Evolutionary conservation across 2,113 vertebrate genomes (phyloP).

Genomic region (Amazona vittata): DNA sequence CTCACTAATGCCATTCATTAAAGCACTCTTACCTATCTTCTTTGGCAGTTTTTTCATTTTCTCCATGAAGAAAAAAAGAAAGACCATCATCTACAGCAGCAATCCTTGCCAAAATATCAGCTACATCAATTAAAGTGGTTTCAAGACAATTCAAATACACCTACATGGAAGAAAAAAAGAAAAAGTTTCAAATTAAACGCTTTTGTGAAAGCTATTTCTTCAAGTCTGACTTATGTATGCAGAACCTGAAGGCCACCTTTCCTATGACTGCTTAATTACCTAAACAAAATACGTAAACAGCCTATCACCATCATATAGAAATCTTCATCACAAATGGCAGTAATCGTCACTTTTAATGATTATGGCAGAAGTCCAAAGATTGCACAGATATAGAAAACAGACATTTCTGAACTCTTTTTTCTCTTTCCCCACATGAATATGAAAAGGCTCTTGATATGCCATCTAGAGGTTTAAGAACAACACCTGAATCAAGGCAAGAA

Average conservation of each 20-base stretch:
- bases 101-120: slow-evolving; percentile 89
- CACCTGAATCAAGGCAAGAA: not conserved
- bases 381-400: not conserved
- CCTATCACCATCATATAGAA: not conserved
- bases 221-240: not conserved
- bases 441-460: not conserved
- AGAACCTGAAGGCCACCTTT: not conserved
- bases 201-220: not conserved
- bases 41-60: slow-evolving; percentile 68
- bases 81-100: slow-evolving; percentile 87
- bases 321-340: not conserved
- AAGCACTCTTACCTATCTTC: slow-evolving; percentile 79
- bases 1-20: slow-evolving; percentile 5
- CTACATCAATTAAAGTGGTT: slow-evolving; percentile 83
- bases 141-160: slow-evolving; percentile 77
- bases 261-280: not conserved
- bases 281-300: not conserved
- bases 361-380: not conserved
- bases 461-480: not conserved
- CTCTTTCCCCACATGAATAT: not conserved
- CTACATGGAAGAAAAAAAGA: slow-evolving; percentile 62
- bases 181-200: not conserved
- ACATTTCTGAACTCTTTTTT: not conserved
- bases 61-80: slow-evolving; percentile 85
- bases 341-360: not conserved